Base-by-base conservation (phyloP, 2,888 invertebrate species). In the Melinaea marsaeus region DNA sequence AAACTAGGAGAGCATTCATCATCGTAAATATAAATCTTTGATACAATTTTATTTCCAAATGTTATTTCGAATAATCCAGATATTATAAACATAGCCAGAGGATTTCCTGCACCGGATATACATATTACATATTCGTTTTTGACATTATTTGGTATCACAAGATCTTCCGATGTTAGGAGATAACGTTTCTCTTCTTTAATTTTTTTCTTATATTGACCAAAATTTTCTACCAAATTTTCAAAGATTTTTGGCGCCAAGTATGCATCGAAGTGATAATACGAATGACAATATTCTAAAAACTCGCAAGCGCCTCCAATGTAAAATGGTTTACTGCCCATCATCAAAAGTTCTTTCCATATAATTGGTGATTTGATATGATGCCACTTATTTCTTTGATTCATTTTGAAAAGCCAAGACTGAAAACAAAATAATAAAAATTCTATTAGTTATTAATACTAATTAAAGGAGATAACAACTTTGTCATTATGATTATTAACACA, bases 241-340 rank as follows among this genome's bases (percentile, higher is more conserved):
- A 83, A 80, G 72, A 79, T 85, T 48, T 83, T 79, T 46, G 78
- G 65, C 7, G 80, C 70, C 57, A 86, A 68, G 70, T 83, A 86
- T 7, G 77, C 70, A 71, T 89, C 86, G 67, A 89, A 84, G 47
- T 85, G 70, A 71, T 94, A 94, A 79, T 93, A 93, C 46, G 93
- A 91, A 76, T 91, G 86, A 70, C 92, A 90, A 71, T 93, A 93
- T 75, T 93, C 92, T 81, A 92, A 89, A 84, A 94, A 94, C 62
- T 93, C 91, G 51, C 89, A 79, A 3, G 91, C 83, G 57, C 92
- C 92, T 6, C 94, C 94, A n/a, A 94, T 91, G 56, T 93, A 91
- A 72, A 83, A 84, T 0, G 92, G 83, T 71, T 90, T 92, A 55
- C 92, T 92, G 32, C 92, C 92, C 72, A 86, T 85, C 75, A 88